phyloP scores from a whole-genome alignment of 1,140 invertebrate genomes.

The Tribolium madens region DNA sequence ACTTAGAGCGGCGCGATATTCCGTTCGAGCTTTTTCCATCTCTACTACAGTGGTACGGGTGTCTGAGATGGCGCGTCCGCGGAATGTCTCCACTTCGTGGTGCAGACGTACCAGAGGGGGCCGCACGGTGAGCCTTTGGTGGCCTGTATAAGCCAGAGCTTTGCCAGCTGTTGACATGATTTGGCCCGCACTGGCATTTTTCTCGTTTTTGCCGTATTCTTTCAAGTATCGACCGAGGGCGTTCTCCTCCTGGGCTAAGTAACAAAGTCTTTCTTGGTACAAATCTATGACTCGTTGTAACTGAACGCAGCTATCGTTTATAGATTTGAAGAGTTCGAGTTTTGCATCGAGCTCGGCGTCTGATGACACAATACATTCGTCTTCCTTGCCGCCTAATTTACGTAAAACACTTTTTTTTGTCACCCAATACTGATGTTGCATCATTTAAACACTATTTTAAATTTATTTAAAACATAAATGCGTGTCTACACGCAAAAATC shows the following conservation, averaged over 20 bases:
- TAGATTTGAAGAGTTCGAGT: conserved; percentile 95
- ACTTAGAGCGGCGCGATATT: conserved; percentile 94
- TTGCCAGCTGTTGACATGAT: conserved; percentile 96
- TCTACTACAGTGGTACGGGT: conserved; percentile 87
- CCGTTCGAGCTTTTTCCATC: conserved; percentile 96
- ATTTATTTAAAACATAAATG: conserved; percentile 7
- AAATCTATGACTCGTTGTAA: conserved; percentile 92
- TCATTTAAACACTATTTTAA: conserved; percentile 58
- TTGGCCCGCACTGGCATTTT: conserved; percentile 86
- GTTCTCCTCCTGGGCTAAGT: conserved; percentile 96
- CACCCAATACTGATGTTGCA: conserved; percentile 98
- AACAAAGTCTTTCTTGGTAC: conserved; percentile 93
- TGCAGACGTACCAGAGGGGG: conserved; percentile 90
- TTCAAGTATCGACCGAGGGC: conserved; percentile 94
- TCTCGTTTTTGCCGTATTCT: conserved; percentile 91
- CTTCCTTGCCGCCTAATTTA: conserved; percentile 97
- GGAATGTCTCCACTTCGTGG: conserved; percentile 97
- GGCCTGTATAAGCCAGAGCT: conserved; percentile 93
- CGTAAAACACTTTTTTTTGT: conserved; percentile 95
- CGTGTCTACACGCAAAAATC: conserved; percentile 5
- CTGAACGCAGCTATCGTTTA: conserved; percentile 90
- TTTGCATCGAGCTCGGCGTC: conserved; percentile 98
- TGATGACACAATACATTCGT: conserved; percentile 95
- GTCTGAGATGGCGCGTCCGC: conserved; percentile 93
- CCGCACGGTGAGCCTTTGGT: conserved; percentile 90